Base-by-base conservation (phyloP, 2,888 invertebrate species). In the Caenorhabditis becei region DNA sequence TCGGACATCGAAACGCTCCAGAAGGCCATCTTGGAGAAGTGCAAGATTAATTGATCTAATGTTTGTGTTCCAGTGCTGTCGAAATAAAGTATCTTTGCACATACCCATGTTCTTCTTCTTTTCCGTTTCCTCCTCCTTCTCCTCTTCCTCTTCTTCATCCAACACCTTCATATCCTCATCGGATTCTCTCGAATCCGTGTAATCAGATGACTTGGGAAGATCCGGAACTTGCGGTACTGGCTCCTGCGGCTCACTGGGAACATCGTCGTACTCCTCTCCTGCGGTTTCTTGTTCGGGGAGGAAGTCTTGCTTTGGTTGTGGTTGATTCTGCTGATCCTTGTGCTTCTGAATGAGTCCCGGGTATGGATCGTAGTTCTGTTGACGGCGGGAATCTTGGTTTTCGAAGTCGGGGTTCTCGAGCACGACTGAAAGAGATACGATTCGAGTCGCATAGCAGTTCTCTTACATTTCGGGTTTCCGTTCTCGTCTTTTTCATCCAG, bases 241-340 rank as follows among this genome's bases (percentile, higher is more conserved):
- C 23, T 66, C 72, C 1, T 8, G 23, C 32, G 66, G 75, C 28
- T 75, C 75, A 44, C 23, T 61, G 4, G 37, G 23, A 23, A 66
- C 53, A 37, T 75, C 66, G 23, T 75, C 75, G 54, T 75, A 75
- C 47, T 75, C 74, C 0, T 65, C 65, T 20, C 65, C 74, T 0
- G 23, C 49, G 1, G 20, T 58, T 41, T 74, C 75, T 24, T 44
- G 20, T 47, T 28, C 58, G 11, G 63, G 59, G 11, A 59, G n/a
- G 5, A 56, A 37, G 20, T 74, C 74, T 7, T 35, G n/a, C 26
- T 74, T 74, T 11, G 66, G 65, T 14, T 58, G 65, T 14, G 26
- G 35, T 37, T 49, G 59, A 37, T 59, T 59, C 16, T 5, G 41
- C 41, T 41, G 41, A 14, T 41, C 41, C 32, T 32, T 32, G 7